A percentile compares a stretch with the other conserved stretches of the same genome.
phyloP scores from a whole-genome alignment of 2,113 vertebrate genomes.

The Dasyornis broadbenti region DNA sequence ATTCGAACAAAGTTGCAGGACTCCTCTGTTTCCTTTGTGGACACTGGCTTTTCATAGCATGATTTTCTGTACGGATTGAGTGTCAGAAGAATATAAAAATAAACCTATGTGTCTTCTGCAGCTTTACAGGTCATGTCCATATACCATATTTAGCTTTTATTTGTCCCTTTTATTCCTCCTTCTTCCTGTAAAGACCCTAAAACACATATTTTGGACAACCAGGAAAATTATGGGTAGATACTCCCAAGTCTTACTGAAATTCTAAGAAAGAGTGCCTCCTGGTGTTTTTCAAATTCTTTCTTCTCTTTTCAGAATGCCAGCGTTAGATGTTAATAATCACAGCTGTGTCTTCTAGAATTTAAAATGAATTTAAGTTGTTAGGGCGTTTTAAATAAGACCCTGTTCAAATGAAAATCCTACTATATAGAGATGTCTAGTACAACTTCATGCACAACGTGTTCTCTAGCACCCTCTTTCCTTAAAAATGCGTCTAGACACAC shows the following conservation, averaged over 20 bases:
- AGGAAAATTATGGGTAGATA: not conserved
- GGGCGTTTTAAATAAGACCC: not conserved
- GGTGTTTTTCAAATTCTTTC: not conserved
- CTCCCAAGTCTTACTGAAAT: not conserved
- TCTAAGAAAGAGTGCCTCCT: not conserved
- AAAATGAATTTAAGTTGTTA: not conserved
- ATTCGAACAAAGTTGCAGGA: too few species aligned
- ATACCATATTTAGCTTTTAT: not conserved
- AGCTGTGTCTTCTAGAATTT: not conserved
- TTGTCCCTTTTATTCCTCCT: rapidly evolving
- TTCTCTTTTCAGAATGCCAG: not conserved
- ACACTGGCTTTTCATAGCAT: too few species aligned
- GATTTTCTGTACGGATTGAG: not conserved
- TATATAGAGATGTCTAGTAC: not conserved
- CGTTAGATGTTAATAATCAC: not conserved
- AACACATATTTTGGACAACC: not conserved
- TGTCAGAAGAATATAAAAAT: not conserved
- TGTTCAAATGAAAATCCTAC: not conserved
- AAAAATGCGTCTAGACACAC: not conserved
- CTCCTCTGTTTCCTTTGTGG: too few species aligned
- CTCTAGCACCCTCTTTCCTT: not conserved
- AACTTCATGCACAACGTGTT: rapidly evolving
- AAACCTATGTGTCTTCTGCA: not conserved
- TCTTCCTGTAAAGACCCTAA: not conserved
- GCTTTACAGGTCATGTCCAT: not conserved